Base-by-base conservation (phyloP, 2,113 vertebrate genomes). In the Seriola quinqueradiata region DNA sequence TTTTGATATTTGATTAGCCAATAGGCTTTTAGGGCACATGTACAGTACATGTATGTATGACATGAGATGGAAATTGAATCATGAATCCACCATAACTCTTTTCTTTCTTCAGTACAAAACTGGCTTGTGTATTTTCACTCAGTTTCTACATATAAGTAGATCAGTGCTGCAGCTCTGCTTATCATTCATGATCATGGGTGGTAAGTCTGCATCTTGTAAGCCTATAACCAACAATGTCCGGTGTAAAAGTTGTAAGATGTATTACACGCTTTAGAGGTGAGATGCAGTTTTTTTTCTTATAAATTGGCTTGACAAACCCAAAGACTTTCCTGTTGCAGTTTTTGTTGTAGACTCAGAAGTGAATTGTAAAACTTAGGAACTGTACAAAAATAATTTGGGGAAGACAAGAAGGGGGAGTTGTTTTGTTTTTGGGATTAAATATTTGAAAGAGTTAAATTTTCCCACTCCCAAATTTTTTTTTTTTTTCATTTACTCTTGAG, bases 1-100 rank as follows among this genome's bases (percentile, higher is more conserved):
- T 90, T 88, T 86, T 87, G 71, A 67, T 90, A 77, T 89, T 85
- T 70, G 69, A 74, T 63, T 68, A 83, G 70, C 81, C 84, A 61
- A 5, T n/a, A 14, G 86, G 82, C 78, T 88, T 72, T 74, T 13
- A 50, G 80, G 84, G 75, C 77, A 84, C 84, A 71, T 89, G 76
- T 81, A 86, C 74, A 75, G 70, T 50, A 55, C 28, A 7, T 84
- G 66, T 79, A 71, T 76, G 64, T 77, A 50, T 82, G 46, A 81
- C 19, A 16, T 23, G 52, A 79, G 46, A 69, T 65, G 25, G 52
- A 76, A 73, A 74, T 34, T 7, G 28, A 89, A 90, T 86, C 78
- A 79, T 77, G 73, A 79, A 0, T 81, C 61, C 13, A 23, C 11
- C 5, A 0, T 16, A 40, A 54, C 46, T 63, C 34, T 34, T 77